phyloP scores from a whole-genome alignment of 1,140 invertebrate genomes.

The Drosophila obscura region DNA sequence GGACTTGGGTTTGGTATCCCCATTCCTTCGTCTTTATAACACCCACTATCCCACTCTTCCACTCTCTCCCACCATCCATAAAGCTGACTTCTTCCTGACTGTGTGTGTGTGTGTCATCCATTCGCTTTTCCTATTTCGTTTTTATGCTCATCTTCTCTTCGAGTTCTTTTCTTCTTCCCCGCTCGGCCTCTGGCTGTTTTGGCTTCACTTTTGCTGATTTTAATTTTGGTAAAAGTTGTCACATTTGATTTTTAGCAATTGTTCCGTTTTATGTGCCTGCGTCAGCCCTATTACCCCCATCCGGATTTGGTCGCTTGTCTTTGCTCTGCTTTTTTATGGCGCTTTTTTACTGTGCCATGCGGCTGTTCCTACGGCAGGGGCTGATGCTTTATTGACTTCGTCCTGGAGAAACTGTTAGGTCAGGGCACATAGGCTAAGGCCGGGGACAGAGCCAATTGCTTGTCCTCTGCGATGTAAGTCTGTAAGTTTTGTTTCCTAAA shows the following conservation, averaged over 20 bases:
- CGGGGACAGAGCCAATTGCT: conserved; percentile 33
- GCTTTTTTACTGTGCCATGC: conserved; percentile 63
- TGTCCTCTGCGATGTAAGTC: background rate
- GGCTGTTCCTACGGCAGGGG: conserved; percentile 34
- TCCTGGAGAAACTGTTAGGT: background rate
- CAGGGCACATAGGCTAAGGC: background rate
- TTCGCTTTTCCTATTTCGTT: conserved; percentile 15
- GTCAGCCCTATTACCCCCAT: background rate
- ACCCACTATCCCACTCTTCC: conserved; percentile 3
- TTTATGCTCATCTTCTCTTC: background rate
- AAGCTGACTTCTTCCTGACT: background rate
- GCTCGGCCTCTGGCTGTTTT: conserved; percentile 39
- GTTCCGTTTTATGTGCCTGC: conserved; percentile 73
- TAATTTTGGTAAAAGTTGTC: conserved; percentile 82
- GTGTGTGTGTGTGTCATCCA: conserved; percentile 1
- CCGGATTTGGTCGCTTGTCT: conserved; percentile 28
- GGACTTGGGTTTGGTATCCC: conserved; percentile 31
- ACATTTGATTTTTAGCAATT: conserved; percentile 81
- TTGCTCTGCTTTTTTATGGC: conserved; percentile 56
- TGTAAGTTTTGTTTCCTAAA: conserved; percentile 16
- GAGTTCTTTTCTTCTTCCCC: background rate
- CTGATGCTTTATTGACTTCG: conserved; percentile 47
- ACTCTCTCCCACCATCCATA: background rate
- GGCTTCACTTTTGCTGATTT: conserved; percentile 70
- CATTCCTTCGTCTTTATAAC: background rate